These are phyloP conservation scores for Brachypalpus laphriformis DNA, from an alignment of 2,888 invertebrate genomes.

Conservation along the genomic window DNA sequence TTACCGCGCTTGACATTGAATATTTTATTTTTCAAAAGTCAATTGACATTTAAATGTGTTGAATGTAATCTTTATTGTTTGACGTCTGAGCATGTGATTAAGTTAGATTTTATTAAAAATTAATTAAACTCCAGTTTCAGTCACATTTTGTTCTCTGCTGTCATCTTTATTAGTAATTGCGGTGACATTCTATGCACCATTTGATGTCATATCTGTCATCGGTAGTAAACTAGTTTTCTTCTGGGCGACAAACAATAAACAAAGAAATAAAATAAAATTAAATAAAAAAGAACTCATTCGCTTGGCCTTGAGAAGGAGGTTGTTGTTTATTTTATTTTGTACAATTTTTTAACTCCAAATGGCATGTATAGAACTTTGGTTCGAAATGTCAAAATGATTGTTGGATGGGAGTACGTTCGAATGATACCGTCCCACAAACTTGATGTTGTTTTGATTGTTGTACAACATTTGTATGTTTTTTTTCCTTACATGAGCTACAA, in stretches of 20 bases:
- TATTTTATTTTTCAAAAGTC: background rate
- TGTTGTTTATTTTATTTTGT: slow-evolving; percentile 7
- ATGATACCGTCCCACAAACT: background rate
- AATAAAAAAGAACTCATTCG: slow-evolving; percentile 8
- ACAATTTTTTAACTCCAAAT: slow-evolving; percentile 15
- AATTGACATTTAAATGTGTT: background rate
- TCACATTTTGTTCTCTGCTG: background rate
- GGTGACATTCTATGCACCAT: slow-evolving; percentile 37
- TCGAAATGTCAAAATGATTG: slow-evolving; percentile 44
- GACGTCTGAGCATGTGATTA: background rate
- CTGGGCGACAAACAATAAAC: background rate
- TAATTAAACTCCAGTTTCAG: background rate
- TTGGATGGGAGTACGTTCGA: slow-evolving; percentile 4
- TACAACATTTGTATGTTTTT: slow-evolving; percentile 32
- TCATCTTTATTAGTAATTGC: background rate
- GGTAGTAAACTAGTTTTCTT: slow-evolving; percentile 45
- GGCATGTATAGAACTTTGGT: slow-evolving; percentile 31
- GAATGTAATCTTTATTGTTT: background rate
- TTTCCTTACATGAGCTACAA: slow-evolving; percentile 20
- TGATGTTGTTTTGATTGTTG: slow-evolving; percentile 21
- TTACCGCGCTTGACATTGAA: background rate
- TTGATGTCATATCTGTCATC: slow-evolving; percentile 51
- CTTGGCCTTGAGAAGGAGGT: slow-evolving; percentile 50
- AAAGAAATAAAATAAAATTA: slow-evolving; percentile 7
- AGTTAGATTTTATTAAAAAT: background rate